phyloP scores from a whole-genome alignment of 1,140 invertebrate genomes.

The Rhagoletis pomonella region DNA sequence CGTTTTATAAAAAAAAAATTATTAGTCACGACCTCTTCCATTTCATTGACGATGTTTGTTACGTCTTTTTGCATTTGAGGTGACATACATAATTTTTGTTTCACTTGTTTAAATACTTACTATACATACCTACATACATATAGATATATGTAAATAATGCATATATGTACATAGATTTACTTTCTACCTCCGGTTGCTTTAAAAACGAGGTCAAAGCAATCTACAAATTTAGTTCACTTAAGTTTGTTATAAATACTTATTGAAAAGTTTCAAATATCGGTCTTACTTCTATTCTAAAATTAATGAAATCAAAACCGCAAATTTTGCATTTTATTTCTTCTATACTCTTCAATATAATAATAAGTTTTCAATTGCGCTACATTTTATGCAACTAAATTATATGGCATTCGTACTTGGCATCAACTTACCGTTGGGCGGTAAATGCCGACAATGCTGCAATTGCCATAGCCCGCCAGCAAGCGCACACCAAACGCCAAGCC shows the following conservation, averaged over 20 bases:
- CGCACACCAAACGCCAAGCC: too few relatives aligned
- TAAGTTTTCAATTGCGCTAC: conserved; percentile 30
- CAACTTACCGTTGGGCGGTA: conserved; percentile 13
- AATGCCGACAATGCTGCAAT: conserved; percentile 3
- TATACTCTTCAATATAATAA: background rate
- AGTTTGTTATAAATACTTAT: background rate
- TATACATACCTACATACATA: too few relatives aligned
- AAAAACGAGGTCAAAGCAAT: too few relatives aligned
- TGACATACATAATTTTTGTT: too few relatives aligned
- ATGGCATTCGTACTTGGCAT: conserved; percentile 24
- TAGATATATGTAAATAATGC: too few relatives aligned
- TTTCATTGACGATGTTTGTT: too few relatives aligned
- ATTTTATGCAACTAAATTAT: conserved; percentile 15
- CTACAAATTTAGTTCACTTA: background rate
- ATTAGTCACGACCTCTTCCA: too few relatives aligned
- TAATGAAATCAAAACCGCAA: conserved; percentile 5
- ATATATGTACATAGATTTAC: too few relatives aligned
- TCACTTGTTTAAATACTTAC: too few relatives aligned
- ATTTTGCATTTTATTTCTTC: background rate
- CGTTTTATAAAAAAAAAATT: too few relatives aligned
- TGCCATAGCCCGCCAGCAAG: background rate
- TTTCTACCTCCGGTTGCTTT: too few relatives aligned
- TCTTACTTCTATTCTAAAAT: background rate
- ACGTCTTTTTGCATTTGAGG: too few relatives aligned
- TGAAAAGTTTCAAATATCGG: background rate